Evolutionary conservation across 2,888 invertebrate species (phyloP).

Genomic region (Eucriotettix oculatus): DNA sequence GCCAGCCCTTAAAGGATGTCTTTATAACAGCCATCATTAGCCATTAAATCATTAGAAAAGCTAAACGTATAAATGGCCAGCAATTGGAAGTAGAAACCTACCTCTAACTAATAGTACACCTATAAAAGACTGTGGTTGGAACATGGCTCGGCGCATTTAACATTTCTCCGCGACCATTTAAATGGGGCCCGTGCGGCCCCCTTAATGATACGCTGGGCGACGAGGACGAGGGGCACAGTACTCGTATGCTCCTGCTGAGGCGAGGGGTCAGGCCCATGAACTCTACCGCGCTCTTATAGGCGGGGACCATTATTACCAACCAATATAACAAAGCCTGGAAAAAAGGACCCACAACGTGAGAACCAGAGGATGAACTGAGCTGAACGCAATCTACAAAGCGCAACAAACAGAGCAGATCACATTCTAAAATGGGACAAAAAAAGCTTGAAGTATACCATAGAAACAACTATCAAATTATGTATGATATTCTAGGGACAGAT

Average conservation of each 20-base stretch:
- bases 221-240: too few species aligned
- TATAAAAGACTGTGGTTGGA: background rate
- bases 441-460: too few species aligned
- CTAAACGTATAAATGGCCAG: background rate
- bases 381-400: background rate
- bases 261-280: too few species aligned
- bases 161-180: background rate
- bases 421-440: too few species aligned
- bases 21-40: background rate
- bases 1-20: background rate
- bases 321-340: too few species aligned
- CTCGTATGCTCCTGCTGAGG: too few species aligned
- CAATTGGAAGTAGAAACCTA: background rate
- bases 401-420: background rate
- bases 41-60: background rate
- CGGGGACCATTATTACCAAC: too few species aligned
- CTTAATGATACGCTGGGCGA: background rate
- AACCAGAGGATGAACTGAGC: background rate
- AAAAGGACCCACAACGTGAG: background rate
- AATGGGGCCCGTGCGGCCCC: background rate
- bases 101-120: background rate
- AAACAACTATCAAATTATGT: too few species aligned
- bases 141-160: background rate
- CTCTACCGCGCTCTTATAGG: too few species aligned
- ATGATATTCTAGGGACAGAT: too few species aligned